Evolutionary conservation across 2,113 vertebrate genomes (phyloP).

Genomic region (Atractosteus spatula): DNA sequence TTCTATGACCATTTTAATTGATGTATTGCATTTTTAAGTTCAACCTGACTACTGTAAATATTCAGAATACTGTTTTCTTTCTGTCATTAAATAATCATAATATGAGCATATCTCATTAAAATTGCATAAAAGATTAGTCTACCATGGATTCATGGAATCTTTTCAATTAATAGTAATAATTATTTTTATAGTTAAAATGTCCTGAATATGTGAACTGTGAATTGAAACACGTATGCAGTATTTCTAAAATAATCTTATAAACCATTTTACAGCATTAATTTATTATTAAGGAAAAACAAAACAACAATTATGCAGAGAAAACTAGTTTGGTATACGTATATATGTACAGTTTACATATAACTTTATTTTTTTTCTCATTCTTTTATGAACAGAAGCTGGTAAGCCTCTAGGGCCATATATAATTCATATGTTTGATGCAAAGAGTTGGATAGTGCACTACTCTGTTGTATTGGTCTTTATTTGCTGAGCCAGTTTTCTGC

Average conservation of each 20-base stretch:
- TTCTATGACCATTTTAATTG: background rate
- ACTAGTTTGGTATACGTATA: no score
- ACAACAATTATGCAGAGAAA: no score
- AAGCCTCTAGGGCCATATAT: slow-evolving; percentile 59
- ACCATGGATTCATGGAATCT: background rate
- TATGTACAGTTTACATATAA: background rate
- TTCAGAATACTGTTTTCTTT: background rate
- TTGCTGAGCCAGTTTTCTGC: slow-evolving; percentile 44
- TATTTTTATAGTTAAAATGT: background rate
- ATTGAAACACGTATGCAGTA: no score
- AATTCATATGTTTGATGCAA: slow-evolving; percentile 56
- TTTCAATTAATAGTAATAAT: background rate
- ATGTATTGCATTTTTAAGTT: background rate
- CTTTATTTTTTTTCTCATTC: background rate
- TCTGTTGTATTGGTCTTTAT: slow-evolving; percentile 46
- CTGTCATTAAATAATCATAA: background rate
- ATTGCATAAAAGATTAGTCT: background rate
- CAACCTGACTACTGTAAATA: background rate
- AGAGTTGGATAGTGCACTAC: slow-evolving; percentile 39
- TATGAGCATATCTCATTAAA: background rate
- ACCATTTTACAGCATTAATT: no score
- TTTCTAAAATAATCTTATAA: no score
- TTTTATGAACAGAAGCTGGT: slow-evolving; percentile 29
- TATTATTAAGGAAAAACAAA: no score
- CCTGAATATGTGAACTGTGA: no score